phyloP scores from a whole-genome alignment of 2,113 vertebrate genomes.

The Tachuris rubrigastra region DNA sequence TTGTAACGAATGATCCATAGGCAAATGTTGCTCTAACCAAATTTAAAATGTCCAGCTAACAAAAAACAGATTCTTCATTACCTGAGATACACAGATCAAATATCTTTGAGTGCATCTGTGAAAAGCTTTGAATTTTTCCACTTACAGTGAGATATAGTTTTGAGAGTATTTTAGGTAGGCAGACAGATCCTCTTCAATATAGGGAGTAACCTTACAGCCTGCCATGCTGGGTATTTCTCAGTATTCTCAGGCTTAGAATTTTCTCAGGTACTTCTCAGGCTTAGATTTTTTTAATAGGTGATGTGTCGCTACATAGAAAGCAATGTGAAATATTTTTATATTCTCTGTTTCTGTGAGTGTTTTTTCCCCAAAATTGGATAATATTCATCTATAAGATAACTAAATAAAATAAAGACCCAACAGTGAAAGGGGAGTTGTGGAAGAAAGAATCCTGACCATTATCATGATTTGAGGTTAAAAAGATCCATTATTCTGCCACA shows the following conservation, averaged over 20 bases:
- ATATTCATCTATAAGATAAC: background rate
- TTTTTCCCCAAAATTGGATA: background rate
- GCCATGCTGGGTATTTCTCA: background rate
- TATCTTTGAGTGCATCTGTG: background rate
- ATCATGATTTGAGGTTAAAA: background rate
- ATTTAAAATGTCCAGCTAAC: background rate
- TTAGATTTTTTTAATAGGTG: background rate
- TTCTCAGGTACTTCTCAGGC: no score
- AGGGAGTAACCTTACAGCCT: background rate
- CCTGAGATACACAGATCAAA: background rate
- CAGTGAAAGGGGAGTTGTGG: background rate
- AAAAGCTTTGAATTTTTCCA: background rate
- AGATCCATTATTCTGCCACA: background rate
- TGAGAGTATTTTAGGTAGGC: background rate
- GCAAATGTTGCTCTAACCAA: background rate
- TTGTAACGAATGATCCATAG: background rate
- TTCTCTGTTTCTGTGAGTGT: background rate
- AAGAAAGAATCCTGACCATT: background rate
- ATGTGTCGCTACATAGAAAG: background rate
- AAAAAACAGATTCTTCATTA: background rate
- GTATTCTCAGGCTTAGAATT: no score
- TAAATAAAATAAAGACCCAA: background rate
- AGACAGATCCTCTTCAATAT: background rate
- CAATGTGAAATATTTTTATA: background rate
- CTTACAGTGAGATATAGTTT: background rate